A percentile compares a stretch with the other conserved stretches of the same genome.
Evolutionary conservation across 2,888 invertebrate genomes (phyloP).

Genomic region (Sabatieria punctata): DNA sequence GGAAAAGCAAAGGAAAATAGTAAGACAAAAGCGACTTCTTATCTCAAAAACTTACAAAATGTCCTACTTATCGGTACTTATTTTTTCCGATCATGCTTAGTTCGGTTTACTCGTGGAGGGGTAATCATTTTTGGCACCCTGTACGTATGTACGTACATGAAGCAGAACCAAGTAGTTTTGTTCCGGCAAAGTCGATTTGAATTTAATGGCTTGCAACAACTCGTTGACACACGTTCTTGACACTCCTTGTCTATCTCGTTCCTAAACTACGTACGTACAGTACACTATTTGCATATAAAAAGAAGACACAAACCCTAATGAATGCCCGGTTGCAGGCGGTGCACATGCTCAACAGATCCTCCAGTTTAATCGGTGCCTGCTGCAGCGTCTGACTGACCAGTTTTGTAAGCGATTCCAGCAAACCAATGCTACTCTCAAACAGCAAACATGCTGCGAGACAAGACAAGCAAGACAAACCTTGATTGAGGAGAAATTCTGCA

Average conservation of each 20-base stretch:
- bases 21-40: too few species aligned
- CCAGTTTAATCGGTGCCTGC: slow-evolving; percentile 55
- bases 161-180: slow-evolving; percentile 79
- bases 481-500: slow-evolving; percentile 61
- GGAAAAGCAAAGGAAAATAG: too few species aligned
- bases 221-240: slow-evolving; percentile 82
- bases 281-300: not conserved
- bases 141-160: slow-evolving; percentile 39
- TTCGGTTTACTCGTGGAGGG: too few species aligned
- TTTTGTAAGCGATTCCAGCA: slow-evolving; percentile 92
- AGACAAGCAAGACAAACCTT: slow-evolving; percentile 45
- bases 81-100: too few species aligned
- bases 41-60: too few species aligned
- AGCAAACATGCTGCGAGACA: not conserved
- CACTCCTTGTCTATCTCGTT: slow-evolving; percentile 78
- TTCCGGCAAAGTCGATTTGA: slow-evolving; percentile 83
- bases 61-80: too few species aligned
- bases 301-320: slow-evolving; percentile 43
- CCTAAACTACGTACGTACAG: slow-evolving; percentile 39
- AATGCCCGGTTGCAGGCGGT: slow-evolving; percentile 75
- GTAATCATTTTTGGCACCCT: too few species aligned
- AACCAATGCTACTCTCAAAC: slow-evolving; percentile 55
- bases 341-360: slow-evolving; percentile 61
- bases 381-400: slow-evolving; percentile 79
- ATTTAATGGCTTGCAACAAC: slow-evolving; percentile 80